Evolutionary conservation across 2,113 vertebrate species (phyloP), one percentile per base, ranked within the genome.

Genomic region (Orthonyx spaldingii): DNA sequence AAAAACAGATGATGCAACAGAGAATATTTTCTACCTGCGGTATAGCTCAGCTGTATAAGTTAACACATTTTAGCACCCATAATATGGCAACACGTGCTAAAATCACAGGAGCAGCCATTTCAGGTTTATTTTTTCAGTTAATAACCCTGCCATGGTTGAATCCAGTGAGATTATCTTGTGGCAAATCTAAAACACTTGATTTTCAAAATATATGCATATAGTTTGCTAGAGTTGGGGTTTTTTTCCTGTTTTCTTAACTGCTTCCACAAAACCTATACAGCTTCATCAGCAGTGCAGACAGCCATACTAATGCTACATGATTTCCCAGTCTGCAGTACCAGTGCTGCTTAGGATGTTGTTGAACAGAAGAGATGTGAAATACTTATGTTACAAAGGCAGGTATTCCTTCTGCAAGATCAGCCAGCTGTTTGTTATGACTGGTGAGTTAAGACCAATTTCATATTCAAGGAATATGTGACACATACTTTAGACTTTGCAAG

Each of bases 181-280:
- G 37, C 9, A 49, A 83, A 76, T 65, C 22, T 39, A 57, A 93
- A 91, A 68, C 23, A 3, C 2, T 24, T 61, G 20, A 76, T 57
- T 76, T 83, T 42, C 12, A 83, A 81, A 78, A 19, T 52, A 50
- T 6, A 37, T 46, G 28, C 3, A 13, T n/a, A 44, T 16, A 79
- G 6, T 22, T 75, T 68, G 7, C 42, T 79, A 14, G 1, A 23
- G 6, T 1, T 79, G 5, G 3, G 8, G 0, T 4, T 68, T 26
- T 22, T 46, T n/a, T 21, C 6, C 17, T 41, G 42, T 61, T 37
- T 76, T 47, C 57, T 74, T 66, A 68, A 14, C 22, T 84, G 30
- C 22, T 83, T 76, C 21, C 42, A 61, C 30, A 39, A 33, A 89
- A 75, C 19, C 9, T 52, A 6, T 3, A 47, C 2, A 71, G 35